Base-by-base conservation (phyloP, 1,140 invertebrate genomes). In the Sitophilus oryzae region DNA sequence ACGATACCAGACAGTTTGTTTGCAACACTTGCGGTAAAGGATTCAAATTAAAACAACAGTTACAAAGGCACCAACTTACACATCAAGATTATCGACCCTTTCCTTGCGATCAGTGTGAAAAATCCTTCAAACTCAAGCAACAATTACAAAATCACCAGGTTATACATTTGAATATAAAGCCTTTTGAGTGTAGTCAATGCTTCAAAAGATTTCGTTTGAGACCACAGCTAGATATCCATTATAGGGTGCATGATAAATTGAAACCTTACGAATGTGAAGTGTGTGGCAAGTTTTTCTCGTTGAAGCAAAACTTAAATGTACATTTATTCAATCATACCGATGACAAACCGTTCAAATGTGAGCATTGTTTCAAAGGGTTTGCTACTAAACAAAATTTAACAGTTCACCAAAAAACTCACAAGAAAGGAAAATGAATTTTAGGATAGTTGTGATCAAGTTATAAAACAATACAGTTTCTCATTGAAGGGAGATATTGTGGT, bases 71-170 rank as follows among this genome's bases (percentile, higher is more conserved):
- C n/a, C 18, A 11, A 4, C 9, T 25, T 11, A 37, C 37, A 19
- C 52, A 55, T 36, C 20, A 40, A 40, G 37, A 55, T 20, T 15
- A 35, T 9, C 38, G 25, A 35, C 15, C 44, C 11, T 54, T 54
- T 49, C 4, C 20, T 8, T 64, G 63, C 42, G 38, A 51, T 16
- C 21, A 50, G 15, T 64, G 63, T 52, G 16, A 25, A 10, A 64
- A 64, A 48, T 25, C 43, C 15, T 64, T 64, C 22, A 62, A 57
- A 41, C 44, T 56, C n/a, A 57, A 57, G 49, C 57, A 41, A n/a
- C 58, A 60, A 18, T 36, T 64, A 30, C 41, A 51, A 41, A 56
- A 50, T 19, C 62, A 64, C 44, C 35, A 25, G 23, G 60, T 52
- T 58, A 52, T 62, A 2, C 62, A 64, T 49, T 42, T 46, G 25